Percentiles rank a stretch among this genome's conserved stretches.
phyloP scores from a whole-genome alignment of 1,140 invertebrate genomes.

The Helicoverpa armigera region DNA sequence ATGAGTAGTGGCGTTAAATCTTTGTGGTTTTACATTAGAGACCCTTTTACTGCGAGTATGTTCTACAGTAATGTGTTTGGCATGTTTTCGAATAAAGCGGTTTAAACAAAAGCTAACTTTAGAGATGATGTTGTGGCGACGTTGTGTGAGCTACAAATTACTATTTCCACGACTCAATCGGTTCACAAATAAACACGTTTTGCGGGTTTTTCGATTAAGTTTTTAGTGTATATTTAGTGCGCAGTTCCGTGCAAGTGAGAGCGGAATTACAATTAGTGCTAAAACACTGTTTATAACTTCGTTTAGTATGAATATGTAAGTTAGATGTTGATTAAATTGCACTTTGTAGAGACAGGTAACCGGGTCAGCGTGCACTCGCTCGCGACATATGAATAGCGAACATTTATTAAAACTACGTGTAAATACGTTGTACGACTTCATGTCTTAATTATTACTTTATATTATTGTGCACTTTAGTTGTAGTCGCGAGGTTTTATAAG shows the following conservation, averaged over 20 bases:
- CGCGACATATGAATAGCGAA: conserved; percentile 9
- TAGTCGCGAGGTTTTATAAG: too few relatives aligned
- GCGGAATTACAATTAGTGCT: conserved; percentile 25
- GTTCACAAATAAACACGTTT: conserved; percentile 7
- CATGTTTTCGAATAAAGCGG: conserved; percentile 18
- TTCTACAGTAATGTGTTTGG: conserved; percentile 25
- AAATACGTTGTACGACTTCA: background rate
- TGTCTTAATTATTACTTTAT: background rate
- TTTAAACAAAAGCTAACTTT: background rate
- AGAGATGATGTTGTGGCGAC: background rate
- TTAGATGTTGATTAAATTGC: conserved; percentile 29
- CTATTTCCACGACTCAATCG: conserved; percentile 20
- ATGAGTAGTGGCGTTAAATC: conserved; percentile 36
- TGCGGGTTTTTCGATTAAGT: background rate
- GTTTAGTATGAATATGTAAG: conserved; percentile 26
- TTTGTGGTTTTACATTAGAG: conserved; percentile 40
- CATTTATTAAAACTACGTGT: background rate
- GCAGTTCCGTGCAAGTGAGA: background rate
- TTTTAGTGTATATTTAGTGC: conserved; percentile 6
- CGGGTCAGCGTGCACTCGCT: background rate
- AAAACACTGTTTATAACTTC: conserved; percentile 6
- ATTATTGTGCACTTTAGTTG: background rate
- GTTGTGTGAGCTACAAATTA: conserved; percentile 4
- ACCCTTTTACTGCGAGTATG: conserved; percentile 25
- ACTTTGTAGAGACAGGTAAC: conserved; percentile 27